Evolutionary conservation across 2,113 vertebrate genomes (phyloP), one percentile per base, ranked within the genome.

Genomic region (Campylomormyrus tamandua): DNA sequence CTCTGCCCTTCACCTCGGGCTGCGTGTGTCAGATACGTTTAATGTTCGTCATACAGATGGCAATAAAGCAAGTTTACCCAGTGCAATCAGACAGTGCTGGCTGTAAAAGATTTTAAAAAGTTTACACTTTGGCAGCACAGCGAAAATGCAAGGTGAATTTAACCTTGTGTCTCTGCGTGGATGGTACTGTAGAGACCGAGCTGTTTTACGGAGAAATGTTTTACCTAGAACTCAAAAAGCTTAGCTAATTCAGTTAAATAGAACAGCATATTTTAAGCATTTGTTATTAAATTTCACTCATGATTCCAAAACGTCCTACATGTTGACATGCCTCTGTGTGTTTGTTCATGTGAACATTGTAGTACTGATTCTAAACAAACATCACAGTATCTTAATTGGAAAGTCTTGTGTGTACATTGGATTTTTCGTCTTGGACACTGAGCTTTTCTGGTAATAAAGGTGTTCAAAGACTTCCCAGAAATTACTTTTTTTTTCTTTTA

Each of bases 1-100:
- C 95, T 93, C 92, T 83, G 91, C 87, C 89, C 80, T 89, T 90
- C 89, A 87, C 90, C 90, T 91, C 89, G 88, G 49, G 52, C 21
- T n/a, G 8, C 88, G 87, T 90, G 87, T 90, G 90, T 92, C 45
- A 45, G 31, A 66, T 87, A 88, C 56, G 24, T 90, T 80, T 91
- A 90, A 89, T 88, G 87, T 90, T 92, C 91, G 90, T 93, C 92
- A 92, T 90, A 92, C 90, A 88, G 83, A 91, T 91, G 62, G 91
- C 91, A 94, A 92, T 94, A 92, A 92, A 90, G 58, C 88, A 90
- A 89, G 88, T 93, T 91, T 92, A 91, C 88, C 74, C 53, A 83
- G 91, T 91, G 90, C 90, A 92, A 92, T 93, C 91, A 92, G 91
- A 89, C 52, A 89, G 85, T 83, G 66, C 84, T 86, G 31, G 80